These are phyloP conservation scores for Drosophila tristis DNA, from an alignment of 1,140 invertebrate species.

Conservation along the genomic window DNA sequence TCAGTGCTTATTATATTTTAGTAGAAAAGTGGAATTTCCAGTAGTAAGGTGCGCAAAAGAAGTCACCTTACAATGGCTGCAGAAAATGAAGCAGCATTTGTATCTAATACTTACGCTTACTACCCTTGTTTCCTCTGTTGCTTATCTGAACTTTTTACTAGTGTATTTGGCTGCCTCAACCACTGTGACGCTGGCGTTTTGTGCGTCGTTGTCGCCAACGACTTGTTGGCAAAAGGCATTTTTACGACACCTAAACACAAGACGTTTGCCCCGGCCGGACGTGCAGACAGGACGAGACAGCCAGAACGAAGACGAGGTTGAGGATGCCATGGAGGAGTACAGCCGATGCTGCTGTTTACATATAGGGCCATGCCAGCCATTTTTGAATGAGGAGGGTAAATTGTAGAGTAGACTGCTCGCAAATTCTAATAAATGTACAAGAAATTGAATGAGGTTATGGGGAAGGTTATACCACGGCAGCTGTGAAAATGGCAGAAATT, in stretches of 20 bases:
- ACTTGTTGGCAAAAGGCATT: constrained; percentile 65
- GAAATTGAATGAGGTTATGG: constrained; percentile 79
- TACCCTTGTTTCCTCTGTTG: not conserved
- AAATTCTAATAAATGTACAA: constrained; percentile 82
- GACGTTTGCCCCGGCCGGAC: constrained; percentile 31
- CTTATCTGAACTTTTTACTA: not conserved
- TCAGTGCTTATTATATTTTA: no score
- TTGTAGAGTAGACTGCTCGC: constrained; percentile 45
- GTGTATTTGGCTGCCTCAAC: not conserved
- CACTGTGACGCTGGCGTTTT: constrained; percentile 49
- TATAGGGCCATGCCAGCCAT: constrained; percentile 32
- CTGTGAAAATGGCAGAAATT: constrained; percentile 76
- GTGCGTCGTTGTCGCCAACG: constrained; percentile 46
- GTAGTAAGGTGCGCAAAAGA: no score
- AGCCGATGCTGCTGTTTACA: constrained; percentile 43
- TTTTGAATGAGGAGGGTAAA: constrained; percentile 40
- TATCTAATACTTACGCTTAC: no score
- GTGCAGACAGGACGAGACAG: constrained; percentile 20
- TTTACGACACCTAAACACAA: constrained; percentile 75
- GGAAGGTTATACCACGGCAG: constrained; percentile 70
- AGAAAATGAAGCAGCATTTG: no score
- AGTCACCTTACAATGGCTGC: no score
- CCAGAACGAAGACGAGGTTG: not conserved
- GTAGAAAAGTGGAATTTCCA: no score
- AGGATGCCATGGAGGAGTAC: not conserved